Evolutionary conservation across 2,113 vertebrate genomes (phyloP), one percentile per base, ranked within the genome.

Genomic region (Dromas ardeola): DNA sequence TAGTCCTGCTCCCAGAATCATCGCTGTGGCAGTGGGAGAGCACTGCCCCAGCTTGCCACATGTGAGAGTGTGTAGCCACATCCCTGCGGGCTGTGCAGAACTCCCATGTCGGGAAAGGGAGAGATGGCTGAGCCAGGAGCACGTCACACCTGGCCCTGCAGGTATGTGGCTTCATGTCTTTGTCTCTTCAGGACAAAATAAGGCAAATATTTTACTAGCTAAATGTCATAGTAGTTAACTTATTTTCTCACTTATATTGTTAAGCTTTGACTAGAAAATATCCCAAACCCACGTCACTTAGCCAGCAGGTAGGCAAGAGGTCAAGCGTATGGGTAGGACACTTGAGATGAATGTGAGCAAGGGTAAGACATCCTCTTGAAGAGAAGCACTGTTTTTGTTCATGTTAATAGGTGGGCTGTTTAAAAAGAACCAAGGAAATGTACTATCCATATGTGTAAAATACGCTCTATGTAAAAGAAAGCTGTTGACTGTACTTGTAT

Each of bases 61-160:
- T 0, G 0, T 88, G 38, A 76, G 22, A 77, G 3, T 20, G 14
- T 11, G 8, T 25, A 80, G 40, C 6, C 23, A 34, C 34, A 56
- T 89, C 15, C 19, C 34, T 73, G 53, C 9, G 10, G 11, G 14
- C 25, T 4, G 0, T 56, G n/a, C 58, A 80, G 62, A 76, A 32
- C 22, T 69, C 29, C 16, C 3, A 1, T 21, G 32, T 53, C 2
- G 1, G 62, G 21, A 90, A 71, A 56, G 10, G 11, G 50, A 79
- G 61, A 67, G 22, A 34, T 25, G 26, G 3, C 14, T 53, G 30
- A 85, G 21, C 2, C 42, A 56, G 43, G 11, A 56, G n/a, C 40
- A 67, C 1, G 0, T 34, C 49, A 53, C 1, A 2, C 13, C 10
- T 63, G 47, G 18, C 42, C 15, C 34, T 58, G 38, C 8, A 53